A percentile compares a stretch with the other conserved stretches of the same genome.
Evolutionary conservation across 2,888 invertebrate species (phyloP).

Genomic region (Aproaerema taeniolella): DNA sequence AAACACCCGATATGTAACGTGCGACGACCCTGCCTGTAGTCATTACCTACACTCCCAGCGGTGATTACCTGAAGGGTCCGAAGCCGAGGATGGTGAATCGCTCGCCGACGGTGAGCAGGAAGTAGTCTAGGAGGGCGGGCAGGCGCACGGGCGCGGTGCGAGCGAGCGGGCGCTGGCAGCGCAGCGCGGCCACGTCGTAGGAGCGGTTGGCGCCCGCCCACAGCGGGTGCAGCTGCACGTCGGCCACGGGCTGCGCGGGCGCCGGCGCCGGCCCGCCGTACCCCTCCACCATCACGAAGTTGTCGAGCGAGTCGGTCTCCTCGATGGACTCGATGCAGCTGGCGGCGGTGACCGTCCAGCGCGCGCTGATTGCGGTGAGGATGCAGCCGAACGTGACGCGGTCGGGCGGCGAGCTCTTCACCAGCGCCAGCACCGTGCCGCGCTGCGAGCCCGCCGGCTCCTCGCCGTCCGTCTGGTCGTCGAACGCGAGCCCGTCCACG

Average conservation of each 20-base stretch:
- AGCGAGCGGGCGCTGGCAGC: conserved; percentile 26
- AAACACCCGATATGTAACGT: too few relatives aligned
- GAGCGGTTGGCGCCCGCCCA: conserved; percentile 36
- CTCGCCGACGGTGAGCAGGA: conserved; percentile 47
- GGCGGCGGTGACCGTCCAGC: conserved; percentile 56
- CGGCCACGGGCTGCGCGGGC: conserved; percentile 33
- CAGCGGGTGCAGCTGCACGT: conserved; percentile 47
- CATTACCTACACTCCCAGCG: too few relatives aligned
- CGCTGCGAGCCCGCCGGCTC: conserved; percentile 25
- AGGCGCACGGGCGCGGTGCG: conserved; percentile 17
- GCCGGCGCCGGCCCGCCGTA: conserved; percentile 31
- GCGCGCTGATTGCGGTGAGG: conserved; percentile 40
- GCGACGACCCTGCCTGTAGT: too few relatives aligned
- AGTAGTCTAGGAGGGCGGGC: conserved; percentile 38
- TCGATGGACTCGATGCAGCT: conserved; percentile 58
- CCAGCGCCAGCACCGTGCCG: conserved; percentile 40
- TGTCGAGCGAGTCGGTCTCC: conserved; percentile 50
- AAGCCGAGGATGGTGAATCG: conserved; percentile 45
- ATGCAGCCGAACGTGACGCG: conserved; percentile 52
- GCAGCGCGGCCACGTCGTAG: conserved; percentile 47
- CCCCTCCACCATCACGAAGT: conserved; percentile 47
- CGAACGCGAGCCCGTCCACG: conserved; percentile 4
- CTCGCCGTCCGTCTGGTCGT: conserved; percentile 29
- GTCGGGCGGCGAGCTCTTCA: conserved; percentile 39
- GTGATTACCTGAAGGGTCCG: conserved; percentile 44